These are phyloP conservation scores for Strigamia transsilvanica DNA, from an alignment of 2,888 invertebrate genomes.

Conservation along the genomic window DNA sequence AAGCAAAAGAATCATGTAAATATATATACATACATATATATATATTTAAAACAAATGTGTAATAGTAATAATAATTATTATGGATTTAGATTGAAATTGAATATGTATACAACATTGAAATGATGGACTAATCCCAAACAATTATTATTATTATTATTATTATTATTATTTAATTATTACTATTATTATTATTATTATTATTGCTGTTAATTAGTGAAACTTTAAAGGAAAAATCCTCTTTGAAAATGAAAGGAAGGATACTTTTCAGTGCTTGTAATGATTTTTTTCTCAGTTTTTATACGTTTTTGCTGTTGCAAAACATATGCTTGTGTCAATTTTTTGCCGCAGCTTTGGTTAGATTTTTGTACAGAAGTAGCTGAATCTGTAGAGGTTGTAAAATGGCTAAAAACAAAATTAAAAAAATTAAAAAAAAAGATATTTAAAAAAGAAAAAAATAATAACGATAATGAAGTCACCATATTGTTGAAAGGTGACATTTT, in stretches of 20 bases:
- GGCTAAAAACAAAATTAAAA: not conserved
- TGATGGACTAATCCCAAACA: not conserved
- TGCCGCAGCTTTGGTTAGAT: conserved; percentile 30
- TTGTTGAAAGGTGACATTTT: conserved; percentile 6
- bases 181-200: conserved; percentile 26
- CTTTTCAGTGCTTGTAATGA: conserved; percentile 22
- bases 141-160: conserved; percentile 18
- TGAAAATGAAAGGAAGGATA: conserved; percentile 16
- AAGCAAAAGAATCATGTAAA: conserved; percentile 15
- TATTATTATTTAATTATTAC: not conserved
- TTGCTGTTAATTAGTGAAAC: not conserved
- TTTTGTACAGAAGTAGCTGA: conserved; percentile 29
- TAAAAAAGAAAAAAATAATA: not conserved
- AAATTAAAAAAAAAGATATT: conserved; percentile 1
- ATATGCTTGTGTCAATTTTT: conserved; percentile 30
- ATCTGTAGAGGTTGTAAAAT: conserved; percentile 26
- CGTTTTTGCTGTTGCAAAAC: conserved; percentile 30
- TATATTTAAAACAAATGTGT: conserved; percentile 24
- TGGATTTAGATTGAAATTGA: not conserved
- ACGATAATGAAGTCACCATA: not conserved
- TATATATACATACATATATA: conserved; percentile 14
- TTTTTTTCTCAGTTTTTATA: conserved; percentile 21
- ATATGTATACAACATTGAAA: no score
- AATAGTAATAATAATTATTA: conserved; percentile 20
- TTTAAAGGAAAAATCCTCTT: conserved; percentile 6